Conservation (phyloP, 2,888 invertebrate species). For the Anthoptus insignis region DNA sequence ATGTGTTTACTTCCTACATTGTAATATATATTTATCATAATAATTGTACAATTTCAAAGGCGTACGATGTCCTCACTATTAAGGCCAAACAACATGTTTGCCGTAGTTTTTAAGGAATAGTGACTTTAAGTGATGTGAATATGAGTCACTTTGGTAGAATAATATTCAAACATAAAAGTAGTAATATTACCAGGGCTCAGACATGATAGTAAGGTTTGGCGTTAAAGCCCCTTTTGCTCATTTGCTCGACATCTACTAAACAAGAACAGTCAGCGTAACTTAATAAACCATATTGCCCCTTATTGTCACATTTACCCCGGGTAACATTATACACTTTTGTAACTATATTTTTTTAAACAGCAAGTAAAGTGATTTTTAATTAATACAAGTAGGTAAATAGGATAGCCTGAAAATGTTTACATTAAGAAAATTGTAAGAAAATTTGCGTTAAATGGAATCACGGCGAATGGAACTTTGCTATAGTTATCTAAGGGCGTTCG, state of each 20-base stretch:
- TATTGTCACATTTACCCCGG: not conserved
- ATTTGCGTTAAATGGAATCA: not conserved
- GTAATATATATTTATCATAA: not conserved
- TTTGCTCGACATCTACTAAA: too few species aligned
- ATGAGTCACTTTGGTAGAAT: constrained; percentile 21
- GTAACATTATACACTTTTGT: not conserved
- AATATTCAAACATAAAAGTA: not conserved
- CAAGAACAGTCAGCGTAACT: too few species aligned
- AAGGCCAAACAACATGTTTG: constrained; percentile 17
- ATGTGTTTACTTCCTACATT: too few species aligned
- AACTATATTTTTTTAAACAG: constrained; percentile 2
- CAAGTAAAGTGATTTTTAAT: not conserved
- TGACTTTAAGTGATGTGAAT: constrained; percentile 23
- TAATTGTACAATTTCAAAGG: constrained; percentile 15
- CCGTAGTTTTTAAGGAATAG: constrained; percentile 13
- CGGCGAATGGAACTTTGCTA: not conserved
- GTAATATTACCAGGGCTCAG: not conserved
- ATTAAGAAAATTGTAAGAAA: not conserved
- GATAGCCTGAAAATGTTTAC: not conserved
- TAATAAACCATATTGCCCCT: too few species aligned
- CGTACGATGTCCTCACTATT: constrained; percentile 22
- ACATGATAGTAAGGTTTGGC: not conserved
- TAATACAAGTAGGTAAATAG: not conserved
- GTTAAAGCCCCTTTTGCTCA: not conserved
- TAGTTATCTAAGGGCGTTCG: not conserved